phyloP scores from a whole-genome alignment of 2,113 vertebrate genomes.

The Mastomys natalensis region DNA sequence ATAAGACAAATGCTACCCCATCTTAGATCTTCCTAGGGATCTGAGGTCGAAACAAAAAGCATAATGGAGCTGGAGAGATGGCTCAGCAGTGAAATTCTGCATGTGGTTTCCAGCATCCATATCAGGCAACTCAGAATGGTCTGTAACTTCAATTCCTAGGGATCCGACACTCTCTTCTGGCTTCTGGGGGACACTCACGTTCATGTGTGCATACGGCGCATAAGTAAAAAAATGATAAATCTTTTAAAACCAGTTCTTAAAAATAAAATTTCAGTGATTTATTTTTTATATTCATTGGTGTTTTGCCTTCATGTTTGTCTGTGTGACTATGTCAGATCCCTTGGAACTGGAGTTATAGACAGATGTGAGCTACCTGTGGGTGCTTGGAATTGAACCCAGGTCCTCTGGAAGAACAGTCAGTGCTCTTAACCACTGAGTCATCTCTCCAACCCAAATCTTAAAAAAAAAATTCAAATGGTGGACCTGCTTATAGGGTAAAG shows the following conservation, averaged over 20 bases:
- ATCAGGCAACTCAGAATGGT: not conserved
- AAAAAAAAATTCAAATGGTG: not conserved
- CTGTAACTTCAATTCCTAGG: not conserved
- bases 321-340: not conserved
- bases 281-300: not conserved
- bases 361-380: not conserved
- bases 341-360: not conserved
- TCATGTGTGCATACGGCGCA: too few species aligned
- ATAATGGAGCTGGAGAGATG: not conserved
- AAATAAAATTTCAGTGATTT: not conserved
- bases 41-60: not conserved
- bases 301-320: not conserved
- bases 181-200: not conserved
- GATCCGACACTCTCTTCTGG: not conserved
- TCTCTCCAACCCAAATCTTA: not conserved
- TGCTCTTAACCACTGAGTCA: not conserved
- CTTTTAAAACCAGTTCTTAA: not conserved
- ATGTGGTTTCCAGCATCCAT: not conserved
- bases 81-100: not conserved
- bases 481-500: not conserved
- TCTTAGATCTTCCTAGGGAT: not conserved
- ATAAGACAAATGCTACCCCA: not conserved
- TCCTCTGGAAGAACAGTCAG: not conserved
- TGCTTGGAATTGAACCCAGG: not conserved
- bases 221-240: not conserved